Conservation (phyloP, 1,140 invertebrate species). For the Drosophila ficusphila region DNA sequence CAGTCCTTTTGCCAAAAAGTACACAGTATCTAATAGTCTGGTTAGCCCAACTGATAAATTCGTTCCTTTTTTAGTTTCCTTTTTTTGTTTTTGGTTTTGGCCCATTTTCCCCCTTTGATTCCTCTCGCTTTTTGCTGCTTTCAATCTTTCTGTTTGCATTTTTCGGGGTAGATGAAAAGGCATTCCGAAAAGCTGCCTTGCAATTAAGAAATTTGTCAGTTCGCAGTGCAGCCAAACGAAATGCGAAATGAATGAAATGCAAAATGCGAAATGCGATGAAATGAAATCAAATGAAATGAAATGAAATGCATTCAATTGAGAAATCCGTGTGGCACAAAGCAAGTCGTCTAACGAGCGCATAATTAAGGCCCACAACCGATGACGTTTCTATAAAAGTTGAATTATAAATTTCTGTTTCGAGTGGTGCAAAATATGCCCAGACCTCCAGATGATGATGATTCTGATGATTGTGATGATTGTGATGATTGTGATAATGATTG, state of each 20-base stretch:
- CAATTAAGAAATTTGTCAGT: slow-evolving; percentile 82
- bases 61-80: not conserved
- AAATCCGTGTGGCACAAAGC: slow-evolving; percentile 17
- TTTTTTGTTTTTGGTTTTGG: slow-evolving; percentile 1
- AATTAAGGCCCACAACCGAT: slow-evolving; percentile 37
- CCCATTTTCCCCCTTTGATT: slow-evolving; percentile 12
- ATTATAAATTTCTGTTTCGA: slow-evolving; percentile 15
- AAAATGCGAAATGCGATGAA: not conserved
- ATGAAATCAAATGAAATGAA: slow-evolving; percentile 34
- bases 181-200: slow-evolving; percentile 57
- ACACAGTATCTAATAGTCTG: not conserved
- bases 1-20: too few relatives aligned
- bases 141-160: slow-evolving; percentile 41
- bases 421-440: not conserved
- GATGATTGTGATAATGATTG: not conserved
- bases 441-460: not conserved
- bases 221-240: slow-evolving; percentile 43
- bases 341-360: slow-evolving; percentile 46
- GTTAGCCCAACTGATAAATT: not conserved
- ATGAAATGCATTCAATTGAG: slow-evolving; percentile 75
- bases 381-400: slow-evolving; percentile 12
- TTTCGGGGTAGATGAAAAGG: slow-evolving; percentile 58
- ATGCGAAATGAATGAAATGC: slow-evolving; percentile 29
- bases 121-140: slow-evolving; percentile 8
- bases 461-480: not conserved